Evolutionary conservation across 2,888 invertebrate genomes (phyloP).

Genomic region (Sylvicola fuscatus): DNA sequence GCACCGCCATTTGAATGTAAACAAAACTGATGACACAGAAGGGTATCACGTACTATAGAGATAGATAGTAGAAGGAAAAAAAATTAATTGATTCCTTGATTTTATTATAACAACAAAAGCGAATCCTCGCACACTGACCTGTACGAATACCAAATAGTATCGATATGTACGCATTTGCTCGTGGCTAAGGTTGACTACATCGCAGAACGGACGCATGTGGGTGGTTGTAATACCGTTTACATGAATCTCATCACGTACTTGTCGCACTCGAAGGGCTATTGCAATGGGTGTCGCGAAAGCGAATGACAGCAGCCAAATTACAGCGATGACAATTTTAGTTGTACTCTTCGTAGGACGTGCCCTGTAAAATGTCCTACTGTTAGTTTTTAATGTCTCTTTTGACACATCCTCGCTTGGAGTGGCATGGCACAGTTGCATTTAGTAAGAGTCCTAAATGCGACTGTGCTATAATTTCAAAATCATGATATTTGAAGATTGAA

Average conservation of each 20-base stretch:
- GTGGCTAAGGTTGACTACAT: constrained; percentile 27
- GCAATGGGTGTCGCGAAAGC: constrained; percentile 44
- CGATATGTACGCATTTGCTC: constrained; percentile 28
- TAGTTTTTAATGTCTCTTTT: too few relatives aligned
- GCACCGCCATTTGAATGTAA: constrained; percentile 57
- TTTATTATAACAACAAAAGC: neutral
- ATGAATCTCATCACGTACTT: constrained; percentile 13
- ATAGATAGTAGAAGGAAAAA: neutral
- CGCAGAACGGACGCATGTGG: constrained; percentile 25
- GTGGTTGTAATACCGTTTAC: neutral
- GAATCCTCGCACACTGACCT: constrained; percentile 8
- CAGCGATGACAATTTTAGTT: constrained; percentile 49
- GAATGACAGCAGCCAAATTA: constrained; percentile 53
- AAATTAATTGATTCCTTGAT: neutral
- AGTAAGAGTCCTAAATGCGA: too few relatives aligned
- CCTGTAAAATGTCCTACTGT: too few relatives aligned
- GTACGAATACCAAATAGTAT: constrained; percentile 29
- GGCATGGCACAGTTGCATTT: too few relatives aligned
- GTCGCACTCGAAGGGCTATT: constrained; percentile 22
- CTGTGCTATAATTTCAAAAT: too few relatives aligned
- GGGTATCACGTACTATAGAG: constrained; percentile 48
- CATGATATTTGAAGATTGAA: too few relatives aligned
- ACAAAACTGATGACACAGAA: constrained; percentile 63
- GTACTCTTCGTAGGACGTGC: constrained; percentile 50
- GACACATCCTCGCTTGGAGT: too few relatives aligned